phyloP scores from a whole-genome alignment of 2,113 vertebrate genomes.

The Pelobates fuscus region DNA sequence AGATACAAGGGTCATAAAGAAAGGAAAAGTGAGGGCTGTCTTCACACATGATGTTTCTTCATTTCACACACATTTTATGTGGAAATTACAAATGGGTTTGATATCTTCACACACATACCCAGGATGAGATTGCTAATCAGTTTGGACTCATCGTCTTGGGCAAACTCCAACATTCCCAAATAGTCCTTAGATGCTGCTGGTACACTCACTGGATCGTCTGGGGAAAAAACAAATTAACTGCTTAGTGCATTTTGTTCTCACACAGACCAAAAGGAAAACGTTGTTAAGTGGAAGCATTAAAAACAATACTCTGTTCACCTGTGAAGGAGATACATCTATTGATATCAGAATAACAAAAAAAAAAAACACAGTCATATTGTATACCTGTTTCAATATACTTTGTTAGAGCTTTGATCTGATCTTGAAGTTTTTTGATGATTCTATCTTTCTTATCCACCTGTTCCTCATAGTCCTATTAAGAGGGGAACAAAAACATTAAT shows the following conservation, averaged over 20 bases:
- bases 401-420: conserved; percentile 84
- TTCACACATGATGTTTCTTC: too few relatives aligned
- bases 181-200: conserved; percentile 75
- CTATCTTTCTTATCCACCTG: conserved; percentile 87
- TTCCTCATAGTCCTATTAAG: conserved; percentile 86
- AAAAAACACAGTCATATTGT: too few relatives aligned
- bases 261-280: too few relatives aligned
- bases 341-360: too few relatives aligned
- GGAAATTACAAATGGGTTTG: too few relatives aligned
- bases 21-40: too few relatives aligned
- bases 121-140: conserved; percentile 86
- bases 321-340: too few relatives aligned
- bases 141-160: conserved; percentile 80
- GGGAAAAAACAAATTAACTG: conserved; percentile 30
- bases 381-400: conserved; percentile 80
- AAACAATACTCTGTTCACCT: too few relatives aligned
- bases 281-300: too few relatives aligned
- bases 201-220: conserved; percentile 68
- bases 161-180: conserved; percentile 93
- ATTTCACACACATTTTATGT: too few relatives aligned
- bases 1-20: too few relatives aligned
- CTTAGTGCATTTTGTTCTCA: too few relatives aligned
- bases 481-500: conserved; percentile 10
- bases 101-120: conserved; percentile 66
- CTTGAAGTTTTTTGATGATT: conserved; percentile 85